phyloP scores from a whole-genome alignment of 2,888 invertebrate genomes.

The Leptopilina syphax region DNA sequence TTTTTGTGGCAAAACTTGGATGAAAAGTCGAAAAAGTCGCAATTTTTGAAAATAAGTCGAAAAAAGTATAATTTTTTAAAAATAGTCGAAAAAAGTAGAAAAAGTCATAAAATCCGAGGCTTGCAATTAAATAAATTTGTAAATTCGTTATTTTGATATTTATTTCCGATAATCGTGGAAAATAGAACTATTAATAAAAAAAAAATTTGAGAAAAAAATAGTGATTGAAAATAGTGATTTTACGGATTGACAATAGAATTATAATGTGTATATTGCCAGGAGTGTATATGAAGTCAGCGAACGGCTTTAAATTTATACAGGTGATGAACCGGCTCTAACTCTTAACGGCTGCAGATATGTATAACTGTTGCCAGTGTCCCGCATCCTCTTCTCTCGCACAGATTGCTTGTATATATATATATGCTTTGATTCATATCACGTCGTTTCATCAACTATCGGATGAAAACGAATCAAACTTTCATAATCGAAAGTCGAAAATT shows the following conservation, averaged over 20 bases:
- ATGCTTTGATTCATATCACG: constrained; percentile 30
- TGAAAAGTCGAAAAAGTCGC: no score
- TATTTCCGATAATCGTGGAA: no score
- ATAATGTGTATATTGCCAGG: constrained; percentile 2
- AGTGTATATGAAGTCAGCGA: constrained; percentile 2
- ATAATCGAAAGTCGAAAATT: constrained; percentile 18
- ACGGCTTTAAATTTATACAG: constrained; percentile 30
- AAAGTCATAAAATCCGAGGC: no score
- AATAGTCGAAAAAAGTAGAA: no score
- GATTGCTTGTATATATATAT: no score
- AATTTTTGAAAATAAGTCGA: no score
- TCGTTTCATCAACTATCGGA: constrained; percentile 27
- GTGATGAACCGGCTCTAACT: constrained; percentile 33
- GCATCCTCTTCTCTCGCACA: constrained; percentile 10
- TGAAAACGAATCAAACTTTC: constrained; percentile 17
- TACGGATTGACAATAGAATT: constrained; percentile 10
- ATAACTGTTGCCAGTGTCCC: constrained; percentile 30
- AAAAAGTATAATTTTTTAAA: no score
- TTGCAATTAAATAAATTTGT: no score
- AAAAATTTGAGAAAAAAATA: background rate
- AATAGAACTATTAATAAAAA: no score
- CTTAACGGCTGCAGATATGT: constrained; percentile 25
- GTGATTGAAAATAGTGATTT: background rate
- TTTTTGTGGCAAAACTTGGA: no score
- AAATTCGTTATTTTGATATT: no score